Base-by-base conservation (phyloP, 2,797 vertebrate genomes). In the Chiloscyllium punctatum region DNA sequence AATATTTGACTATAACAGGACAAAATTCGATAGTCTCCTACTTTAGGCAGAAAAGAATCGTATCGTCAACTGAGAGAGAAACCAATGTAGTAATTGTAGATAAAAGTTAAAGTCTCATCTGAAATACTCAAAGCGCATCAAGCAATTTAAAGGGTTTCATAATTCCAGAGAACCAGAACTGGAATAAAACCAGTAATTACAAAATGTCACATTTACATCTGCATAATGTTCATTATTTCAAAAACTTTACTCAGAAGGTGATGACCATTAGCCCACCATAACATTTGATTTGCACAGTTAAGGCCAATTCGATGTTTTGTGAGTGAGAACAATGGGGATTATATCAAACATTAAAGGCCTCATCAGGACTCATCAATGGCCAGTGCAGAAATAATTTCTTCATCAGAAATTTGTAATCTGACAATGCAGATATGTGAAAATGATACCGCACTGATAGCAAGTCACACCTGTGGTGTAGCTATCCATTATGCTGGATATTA, bases 221-320 rank as follows among this genome's bases (percentile, higher is more conserved):
- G 62, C n/a, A 13, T 7, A 25, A 37, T 25, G 16, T 92, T 25
- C 90, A 68, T 92, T 37, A 68, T 37, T 92, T 92, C 62, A 66
- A n/a, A 48, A 92, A 68, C 37, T 6, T 92, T 37, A 68, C 4
- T 23, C 33, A 90, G 53, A 27, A 30, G 18, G 37, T 84, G 37
- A 84, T 84, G 79, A 42, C 33, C 90, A 57, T 51, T 88, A 27
- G 53, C 53, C 30, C 51, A 68, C 9, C 23, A 4, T 8, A 18
- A 66, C 57, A 33, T 37, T 37, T 18, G 16, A 68, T 68, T 68
- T 37, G 16, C n/a, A 68, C 33, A 37, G 79, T 27, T 57, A 68
- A 68, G 96, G 96, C 96, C 96, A 96, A 95, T 97, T 96, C 96
- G 96, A 96, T 96, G 96, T 96, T 97, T 97, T 96, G 97, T 96